Conservation (phyloP, 2,888 invertebrate genomes). For the Molorchus minor region DNA sequence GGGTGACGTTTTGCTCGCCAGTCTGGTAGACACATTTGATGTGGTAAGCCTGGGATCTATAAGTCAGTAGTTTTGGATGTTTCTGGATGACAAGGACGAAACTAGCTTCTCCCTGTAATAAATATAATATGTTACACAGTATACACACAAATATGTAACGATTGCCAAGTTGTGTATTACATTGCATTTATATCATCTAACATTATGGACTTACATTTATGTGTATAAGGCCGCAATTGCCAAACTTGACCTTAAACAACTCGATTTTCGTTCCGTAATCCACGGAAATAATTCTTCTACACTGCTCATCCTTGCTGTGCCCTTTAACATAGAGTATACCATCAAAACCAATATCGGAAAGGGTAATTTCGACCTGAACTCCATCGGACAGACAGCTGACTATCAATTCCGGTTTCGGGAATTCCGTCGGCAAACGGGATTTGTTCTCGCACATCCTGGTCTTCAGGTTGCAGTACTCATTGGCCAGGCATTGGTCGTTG, state of each 20-base stretch:
- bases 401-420: slow-evolving; percentile 85
- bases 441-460: slow-evolving; percentile 82
- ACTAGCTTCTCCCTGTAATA: slow-evolving; percentile 82
- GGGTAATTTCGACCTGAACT: slow-evolving; percentile 84
- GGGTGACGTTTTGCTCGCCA: slow-evolving; percentile 89
- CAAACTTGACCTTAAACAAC: slow-evolving; percentile 80
- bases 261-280: slow-evolving; percentile 70
- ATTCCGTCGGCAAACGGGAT: slow-evolving; percentile 75
- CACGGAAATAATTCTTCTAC: slow-evolving; percentile 79
- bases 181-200: background rate
- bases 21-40: slow-evolving; percentile 96
- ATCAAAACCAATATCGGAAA: slow-evolving; percentile 80
- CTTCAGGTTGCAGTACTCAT: slow-evolving; percentile 75
- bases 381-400: slow-evolving; percentile 93
- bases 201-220: slow-evolving; percentile 75
- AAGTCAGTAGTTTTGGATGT: slow-evolving; percentile 94
- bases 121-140: background rate
- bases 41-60: slow-evolving; percentile 94
- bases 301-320: slow-evolving; percentile 92
- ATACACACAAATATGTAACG: background rate
- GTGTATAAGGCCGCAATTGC: slow-evolving; percentile 90
- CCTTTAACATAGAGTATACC: slow-evolving; percentile 94
- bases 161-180: background rate
- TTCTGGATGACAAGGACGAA: slow-evolving; percentile 95
- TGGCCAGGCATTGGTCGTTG: slow-evolving; percentile 80